Evolutionary conservation across 1,140 invertebrate genomes (phyloP).

Genomic region (Heliconius nattereri): DNA sequence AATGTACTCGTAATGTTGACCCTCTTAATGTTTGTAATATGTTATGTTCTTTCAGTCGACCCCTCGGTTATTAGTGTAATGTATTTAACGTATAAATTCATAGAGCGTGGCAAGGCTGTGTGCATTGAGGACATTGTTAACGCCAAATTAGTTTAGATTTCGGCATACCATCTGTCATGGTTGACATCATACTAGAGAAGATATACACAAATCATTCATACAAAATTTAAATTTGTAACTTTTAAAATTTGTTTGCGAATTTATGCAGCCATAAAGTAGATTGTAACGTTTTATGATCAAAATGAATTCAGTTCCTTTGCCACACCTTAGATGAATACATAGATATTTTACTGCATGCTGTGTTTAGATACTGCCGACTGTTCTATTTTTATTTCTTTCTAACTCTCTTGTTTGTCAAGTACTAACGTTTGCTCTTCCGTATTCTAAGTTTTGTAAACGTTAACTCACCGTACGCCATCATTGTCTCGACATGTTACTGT

Average conservation of each 20-base stretch:
- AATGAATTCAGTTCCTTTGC: conserved; percentile 78
- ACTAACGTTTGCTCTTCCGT: conserved; percentile 51
- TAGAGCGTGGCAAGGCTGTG: conserved; percentile 86
- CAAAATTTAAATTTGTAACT: conserved; percentile 62
- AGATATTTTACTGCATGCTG: conserved; percentile 70
- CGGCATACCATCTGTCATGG: conserved; percentile 72
- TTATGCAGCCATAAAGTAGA: conserved; percentile 68
- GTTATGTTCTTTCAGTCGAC: conserved; percentile 74
- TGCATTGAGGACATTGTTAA: conserved; percentile 83
- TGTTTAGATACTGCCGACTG: conserved; percentile 56
- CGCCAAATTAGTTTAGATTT: conserved; percentile 78
- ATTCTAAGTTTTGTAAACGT: conserved; percentile 51
- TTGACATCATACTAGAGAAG: conserved; percentile 72
- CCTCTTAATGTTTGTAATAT: conserved; percentile 76
- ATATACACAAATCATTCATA: conserved; percentile 72
- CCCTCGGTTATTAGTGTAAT: conserved; percentile 77
- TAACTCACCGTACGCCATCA: conserved; percentile 69
- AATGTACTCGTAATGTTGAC: conserved; percentile 75
- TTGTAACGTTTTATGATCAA: conserved; percentile 65
- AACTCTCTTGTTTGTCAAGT: conserved; percentile 49
- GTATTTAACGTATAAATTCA: conserved; percentile 73
- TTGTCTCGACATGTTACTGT: conserved; percentile 65
- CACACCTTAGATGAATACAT: conserved; percentile 78
- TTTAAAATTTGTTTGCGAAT: conserved; percentile 67
- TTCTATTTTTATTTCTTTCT: conserved; percentile 54